A percentile compares a stretch with the other conserved stretches of the same genome.
Evolutionary conservation across 2,797 vertebrate species (phyloP).

Genomic region (Ceryle rudis): DNA sequence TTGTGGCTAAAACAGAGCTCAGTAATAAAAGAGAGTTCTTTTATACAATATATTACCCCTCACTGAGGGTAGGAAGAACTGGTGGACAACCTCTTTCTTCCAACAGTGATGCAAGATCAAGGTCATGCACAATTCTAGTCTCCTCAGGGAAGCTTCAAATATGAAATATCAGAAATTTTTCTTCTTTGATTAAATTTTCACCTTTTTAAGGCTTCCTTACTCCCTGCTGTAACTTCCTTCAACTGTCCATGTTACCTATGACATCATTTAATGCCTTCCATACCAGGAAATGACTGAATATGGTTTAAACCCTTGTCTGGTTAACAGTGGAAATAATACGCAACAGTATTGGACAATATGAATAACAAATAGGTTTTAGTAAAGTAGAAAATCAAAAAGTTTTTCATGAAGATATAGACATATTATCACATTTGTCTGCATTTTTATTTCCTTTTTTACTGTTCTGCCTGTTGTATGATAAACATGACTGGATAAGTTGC

Average conservation of each 20-base stretch:
- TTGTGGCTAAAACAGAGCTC: not conserved
- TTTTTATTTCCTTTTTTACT: not conserved
- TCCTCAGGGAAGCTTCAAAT: not conserved
- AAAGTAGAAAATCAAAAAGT: not conserved
- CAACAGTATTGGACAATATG: not conserved
- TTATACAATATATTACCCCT: not conserved
- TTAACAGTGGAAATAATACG: not conserved
- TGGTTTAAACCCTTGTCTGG: not conserved
- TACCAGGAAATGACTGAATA: not conserved
- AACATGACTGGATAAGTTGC: not conserved
- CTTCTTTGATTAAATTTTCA: not conserved
- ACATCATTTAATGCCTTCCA: not conserved
- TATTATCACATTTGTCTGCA: not conserved
- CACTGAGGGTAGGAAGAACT: not conserved
- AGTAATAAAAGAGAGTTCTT: not conserved
- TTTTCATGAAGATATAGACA: not conserved
- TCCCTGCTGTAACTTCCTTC: not conserved
- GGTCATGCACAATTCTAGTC: not conserved
- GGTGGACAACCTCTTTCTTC: not conserved
- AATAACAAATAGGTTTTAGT: not conserved
- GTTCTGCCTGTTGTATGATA: not conserved
- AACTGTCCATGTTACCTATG: not conserved
- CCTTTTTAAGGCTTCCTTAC: not conserved
- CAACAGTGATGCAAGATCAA: not conserved
- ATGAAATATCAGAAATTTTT: not conserved